These are phyloP conservation scores for Triplophysa bombifrons DNA, from an alignment of 2,797 vertebrate genomes.

Conservation along the genomic window DNA sequence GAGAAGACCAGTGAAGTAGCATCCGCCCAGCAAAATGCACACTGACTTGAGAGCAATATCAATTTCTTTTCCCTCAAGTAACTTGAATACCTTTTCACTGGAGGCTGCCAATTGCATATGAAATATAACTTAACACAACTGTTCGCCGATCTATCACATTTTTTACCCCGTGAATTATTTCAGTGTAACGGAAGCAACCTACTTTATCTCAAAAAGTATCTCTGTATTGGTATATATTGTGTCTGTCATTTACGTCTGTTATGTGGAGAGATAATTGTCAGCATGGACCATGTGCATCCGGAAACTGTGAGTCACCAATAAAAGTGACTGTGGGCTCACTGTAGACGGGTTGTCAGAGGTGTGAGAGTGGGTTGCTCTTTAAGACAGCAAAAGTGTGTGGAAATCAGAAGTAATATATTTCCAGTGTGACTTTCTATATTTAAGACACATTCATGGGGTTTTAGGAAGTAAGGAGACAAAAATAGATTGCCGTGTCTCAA, in stretches of 20 bases:
- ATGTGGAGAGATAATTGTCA: constrained; percentile 60
- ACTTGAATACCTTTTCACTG: constrained; percentile 57
- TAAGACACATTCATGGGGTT: not conserved
- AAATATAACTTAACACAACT: constrained; percentile 55
- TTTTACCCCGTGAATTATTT: constrained; percentile 22
- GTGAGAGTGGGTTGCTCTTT: constrained; percentile 53
- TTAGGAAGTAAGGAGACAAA: not conserved
- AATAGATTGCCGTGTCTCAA: not conserved
- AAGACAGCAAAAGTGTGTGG: constrained; percentile 56
- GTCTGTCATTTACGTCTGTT: constrained; percentile 59
- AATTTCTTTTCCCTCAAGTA: constrained; percentile 47
- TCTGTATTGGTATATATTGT: constrained; percentile 51
- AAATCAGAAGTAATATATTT: constrained; percentile 59
- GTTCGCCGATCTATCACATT: constrained; percentile 35
- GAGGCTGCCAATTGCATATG: constrained; percentile 46
- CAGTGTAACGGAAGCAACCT: constrained; percentile 12
- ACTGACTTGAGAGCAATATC: constrained; percentile 52
- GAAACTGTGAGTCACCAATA: constrained; percentile 54
- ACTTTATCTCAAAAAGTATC: constrained; percentile 22
- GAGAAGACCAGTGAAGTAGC: constrained; percentile 45
- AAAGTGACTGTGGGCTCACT: constrained; percentile 58
- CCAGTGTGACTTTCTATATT: constrained; percentile 60
- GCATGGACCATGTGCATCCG: constrained; percentile 62
- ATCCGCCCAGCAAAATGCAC: constrained; percentile 49
- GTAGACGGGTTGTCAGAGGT: constrained; percentile 53